Conservation (phyloP, 1,140 invertebrate genomes). For the Bactericera cockerelli region DNA sequence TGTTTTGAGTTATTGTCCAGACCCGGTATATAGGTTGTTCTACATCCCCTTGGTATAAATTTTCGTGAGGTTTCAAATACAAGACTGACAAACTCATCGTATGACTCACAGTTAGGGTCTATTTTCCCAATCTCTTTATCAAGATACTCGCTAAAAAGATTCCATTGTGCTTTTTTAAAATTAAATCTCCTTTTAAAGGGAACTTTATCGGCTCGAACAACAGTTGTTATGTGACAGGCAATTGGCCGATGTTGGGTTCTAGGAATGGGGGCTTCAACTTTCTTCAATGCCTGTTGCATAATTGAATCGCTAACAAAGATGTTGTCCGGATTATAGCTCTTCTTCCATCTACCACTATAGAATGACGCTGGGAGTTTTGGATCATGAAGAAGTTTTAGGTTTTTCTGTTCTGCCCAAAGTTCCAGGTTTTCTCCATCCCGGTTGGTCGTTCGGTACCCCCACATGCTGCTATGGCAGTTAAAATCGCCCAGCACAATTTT, state of each 20-base stretch:
- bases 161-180: constrained; percentile 13
- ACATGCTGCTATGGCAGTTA: no score
- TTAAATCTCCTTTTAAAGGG: no score
- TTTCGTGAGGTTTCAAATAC: background rate
- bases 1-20: no score
- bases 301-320: background rate
- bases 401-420: no score
- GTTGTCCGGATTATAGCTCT: constrained; percentile 10
- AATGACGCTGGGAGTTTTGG: no score
- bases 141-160: background rate
- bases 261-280: constrained; percentile 3
- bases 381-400: constrained; percentile 10
- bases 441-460: background rate
- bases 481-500: background rate
- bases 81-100: background rate
- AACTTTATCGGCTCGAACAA: constrained; percentile 7
- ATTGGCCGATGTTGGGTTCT: no score
- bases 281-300: background rate
- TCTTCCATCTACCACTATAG: constrained; percentile 1
- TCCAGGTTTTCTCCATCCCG: background rate
- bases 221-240: constrained; percentile 8
- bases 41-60: background rate
- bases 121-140: background rate
- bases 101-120: no score
- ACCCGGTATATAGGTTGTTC: no score